Conservation (phyloP, 2,888 invertebrate genomes). For the Chrysolina americana region DNA sequence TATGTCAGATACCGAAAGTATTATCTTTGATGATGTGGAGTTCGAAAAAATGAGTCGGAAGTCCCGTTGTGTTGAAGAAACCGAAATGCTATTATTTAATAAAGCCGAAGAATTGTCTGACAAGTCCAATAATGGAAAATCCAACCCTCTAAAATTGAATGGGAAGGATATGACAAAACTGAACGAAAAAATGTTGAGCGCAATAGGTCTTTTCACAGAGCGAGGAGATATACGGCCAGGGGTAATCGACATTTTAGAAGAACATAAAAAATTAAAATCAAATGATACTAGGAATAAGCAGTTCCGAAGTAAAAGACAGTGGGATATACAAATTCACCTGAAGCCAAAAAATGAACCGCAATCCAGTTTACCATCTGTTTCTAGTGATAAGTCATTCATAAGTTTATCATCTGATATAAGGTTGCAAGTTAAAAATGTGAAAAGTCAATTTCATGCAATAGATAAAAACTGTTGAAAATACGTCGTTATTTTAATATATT, state of each 20-base stretch:
- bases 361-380: constrained; percentile 26
- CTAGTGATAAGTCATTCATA: constrained; percentile 40
- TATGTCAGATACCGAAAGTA: constrained; percentile 47
- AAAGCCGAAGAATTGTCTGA: neutral
- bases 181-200: constrained; percentile 47
- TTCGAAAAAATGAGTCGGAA: constrained; percentile 41
- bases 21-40: constrained; percentile 52
- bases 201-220: constrained; percentile 54
- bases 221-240: constrained; percentile 52
- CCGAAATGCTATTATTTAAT: neutral
- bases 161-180: constrained; percentile 47
- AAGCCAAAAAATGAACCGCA: constrained; percentile 39
- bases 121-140: constrained; percentile 17
- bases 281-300: constrained; percentile 50
- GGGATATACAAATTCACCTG: constrained; percentile 49
- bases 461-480: neutral
- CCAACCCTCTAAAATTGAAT: constrained; percentile 51
- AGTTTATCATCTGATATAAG: constrained; percentile 39
- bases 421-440: constrained; percentile 35
- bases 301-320: constrained; percentile 50
- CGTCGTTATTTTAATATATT: too few species aligned
- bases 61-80: neutral
- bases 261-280: constrained; percentile 40
- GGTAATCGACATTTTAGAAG: constrained; percentile 51
- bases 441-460: constrained; percentile 1